Conservation (phyloP, 2,888 invertebrate genomes). For the Leptogaster cylindrica region DNA sequence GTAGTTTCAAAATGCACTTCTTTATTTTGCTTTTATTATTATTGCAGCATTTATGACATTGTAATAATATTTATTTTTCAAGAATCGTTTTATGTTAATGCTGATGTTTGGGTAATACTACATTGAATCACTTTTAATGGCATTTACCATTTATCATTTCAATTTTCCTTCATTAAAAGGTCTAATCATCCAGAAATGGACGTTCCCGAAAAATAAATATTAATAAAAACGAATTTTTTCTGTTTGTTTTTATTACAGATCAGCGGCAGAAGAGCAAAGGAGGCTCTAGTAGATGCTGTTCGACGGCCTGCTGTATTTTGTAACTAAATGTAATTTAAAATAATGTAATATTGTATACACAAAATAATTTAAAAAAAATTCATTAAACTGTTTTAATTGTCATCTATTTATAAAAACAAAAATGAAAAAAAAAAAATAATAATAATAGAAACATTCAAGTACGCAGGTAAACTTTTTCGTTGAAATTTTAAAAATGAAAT, state of each 20-base stretch:
- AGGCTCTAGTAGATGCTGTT: conserved; percentile 93
- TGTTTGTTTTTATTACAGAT: conserved; percentile 73
- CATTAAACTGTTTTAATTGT: conserved; percentile 34
- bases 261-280: conserved; percentile 96
- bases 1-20: no score
- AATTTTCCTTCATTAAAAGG: no score
- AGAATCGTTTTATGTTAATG: no score
- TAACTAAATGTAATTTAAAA: conserved; percentile 64
- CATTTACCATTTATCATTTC: no score
- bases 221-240: no score
- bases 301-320: conserved; percentile 91
- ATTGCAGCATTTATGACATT: no score
- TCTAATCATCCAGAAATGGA: no score
- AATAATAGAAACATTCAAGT: conserved; percentile 26
- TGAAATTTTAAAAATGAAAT: conserved; percentile 8
- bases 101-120: no score
- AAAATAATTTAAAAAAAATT: conserved; percentile 44
- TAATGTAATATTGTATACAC: conserved; percentile 43
- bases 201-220: no score
- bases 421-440: neutral
- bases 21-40: no score
- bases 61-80: no score
- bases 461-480: conserved; percentile 21
- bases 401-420: conserved; percentile 29
- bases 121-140: no score